Percentiles rank a stretch among this genome's conserved stretches.
Evolutionary conservation across 2,888 invertebrate genomes (phyloP).

Genomic region (Scotopteryx bipunctaria): DNA sequence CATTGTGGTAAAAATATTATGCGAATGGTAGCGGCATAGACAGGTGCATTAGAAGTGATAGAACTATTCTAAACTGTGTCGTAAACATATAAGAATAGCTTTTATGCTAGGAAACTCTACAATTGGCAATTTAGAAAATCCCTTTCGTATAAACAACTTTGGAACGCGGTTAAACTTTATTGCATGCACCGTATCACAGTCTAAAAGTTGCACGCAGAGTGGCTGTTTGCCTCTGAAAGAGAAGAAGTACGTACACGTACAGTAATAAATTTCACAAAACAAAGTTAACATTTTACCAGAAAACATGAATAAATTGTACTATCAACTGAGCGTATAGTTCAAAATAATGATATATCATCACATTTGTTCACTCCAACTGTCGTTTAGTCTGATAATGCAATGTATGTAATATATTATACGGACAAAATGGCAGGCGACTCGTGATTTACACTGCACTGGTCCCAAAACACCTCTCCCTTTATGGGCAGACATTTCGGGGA

Average conservation of each 20-base stretch:
- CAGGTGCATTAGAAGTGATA: too few relatives aligned
- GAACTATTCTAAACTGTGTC: too few relatives aligned
- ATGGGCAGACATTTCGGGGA: slow-evolving; percentile 62
- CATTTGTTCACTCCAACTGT: slow-evolving; percentile 18
- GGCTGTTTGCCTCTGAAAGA: slow-evolving; percentile 2
- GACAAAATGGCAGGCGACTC: slow-evolving; percentile 48
- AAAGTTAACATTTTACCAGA: not conserved
- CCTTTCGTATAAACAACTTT: not conserved
- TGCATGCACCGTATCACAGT: not conserved
- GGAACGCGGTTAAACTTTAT: not conserved
- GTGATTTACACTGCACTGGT: slow-evolving; percentile 65
- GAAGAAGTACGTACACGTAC: not conserved
- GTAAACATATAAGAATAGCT: too few relatives aligned
- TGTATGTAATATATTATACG: slow-evolving; percentile 39
- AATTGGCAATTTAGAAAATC: not conserved
- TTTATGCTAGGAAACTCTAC: too few relatives aligned
- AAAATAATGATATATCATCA: slow-evolving; percentile 17
- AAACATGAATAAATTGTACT: slow-evolving; percentile 1
- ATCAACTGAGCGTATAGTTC: slow-evolving; percentile 2
- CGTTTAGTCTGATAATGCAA: slow-evolving; percentile 31
- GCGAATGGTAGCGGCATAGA: too few relatives aligned
- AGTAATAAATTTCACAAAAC: not conserved
- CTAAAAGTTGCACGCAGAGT: slow-evolving; percentile 6
- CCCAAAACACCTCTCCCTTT: slow-evolving; percentile 58
- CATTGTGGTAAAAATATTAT: too few relatives aligned